These are phyloP conservation scores for Galeopsomyia nigrocyanea DNA, from an alignment of 2,888 invertebrate species.

Conservation along the genomic window DNA sequence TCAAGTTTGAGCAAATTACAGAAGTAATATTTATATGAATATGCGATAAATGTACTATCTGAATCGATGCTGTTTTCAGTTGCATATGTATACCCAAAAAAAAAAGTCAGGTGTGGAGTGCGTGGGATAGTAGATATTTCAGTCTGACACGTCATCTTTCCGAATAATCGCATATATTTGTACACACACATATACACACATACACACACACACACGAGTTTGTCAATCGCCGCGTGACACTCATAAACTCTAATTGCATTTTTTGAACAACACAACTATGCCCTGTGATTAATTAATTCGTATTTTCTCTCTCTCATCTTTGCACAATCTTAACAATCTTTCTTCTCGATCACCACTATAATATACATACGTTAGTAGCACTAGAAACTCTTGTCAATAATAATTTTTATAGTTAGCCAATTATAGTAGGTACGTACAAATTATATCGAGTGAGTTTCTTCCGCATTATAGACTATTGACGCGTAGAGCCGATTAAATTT, in stretches of 20 bases:
- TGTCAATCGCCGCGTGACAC: conserved; percentile 8
- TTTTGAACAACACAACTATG: conserved; percentile 7
- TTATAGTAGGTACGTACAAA: too few relatives aligned
- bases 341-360: too few relatives aligned
- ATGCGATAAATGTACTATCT: conserved; percentile 30
- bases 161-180: conserved; percentile 19
- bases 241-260: conserved; percentile 16
- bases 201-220: too few relatives aligned
- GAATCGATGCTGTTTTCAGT: conserved; percentile 33
- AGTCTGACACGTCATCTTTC: conserved; percentile 29
- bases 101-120: background rate
- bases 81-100: conserved; percentile 4
- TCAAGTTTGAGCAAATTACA: conserved; percentile 35
- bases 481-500: too few relatives aligned
- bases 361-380: too few relatives aligned
- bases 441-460: too few relatives aligned
- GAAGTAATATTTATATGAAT: conserved; percentile 14
- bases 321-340: conserved; percentile 2
- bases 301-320: conserved; percentile 2
- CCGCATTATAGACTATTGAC: too few relatives aligned
- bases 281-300: conserved; percentile 14
- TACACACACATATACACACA: too few relatives aligned
- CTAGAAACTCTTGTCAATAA: too few relatives aligned
- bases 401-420: too few relatives aligned
- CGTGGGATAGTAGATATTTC: conserved; percentile 25